Evolutionary conservation across 2,797 vertebrate species (phyloP).

Genomic region (Sarcophilus harrisii): DNA sequence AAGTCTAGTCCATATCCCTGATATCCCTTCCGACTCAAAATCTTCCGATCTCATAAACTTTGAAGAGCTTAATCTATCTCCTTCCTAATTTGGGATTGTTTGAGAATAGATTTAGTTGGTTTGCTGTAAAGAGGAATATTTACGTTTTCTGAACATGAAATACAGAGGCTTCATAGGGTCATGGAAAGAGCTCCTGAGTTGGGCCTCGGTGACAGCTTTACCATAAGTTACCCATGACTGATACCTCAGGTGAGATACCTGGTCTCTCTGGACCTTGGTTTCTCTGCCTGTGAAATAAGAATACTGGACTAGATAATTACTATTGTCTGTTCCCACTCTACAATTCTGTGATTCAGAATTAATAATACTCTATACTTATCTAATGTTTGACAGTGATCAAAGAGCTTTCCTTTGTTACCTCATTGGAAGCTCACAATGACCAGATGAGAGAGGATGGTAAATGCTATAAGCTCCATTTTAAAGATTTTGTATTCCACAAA

Average conservation of each 20-base stretch:
- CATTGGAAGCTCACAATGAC: background rate
- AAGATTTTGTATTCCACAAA: background rate
- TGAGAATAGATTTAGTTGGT: background rate
- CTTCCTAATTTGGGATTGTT: background rate
- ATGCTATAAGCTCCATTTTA: background rate
- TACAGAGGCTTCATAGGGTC: background rate
- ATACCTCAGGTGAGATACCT: background rate
- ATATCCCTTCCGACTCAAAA: background rate
- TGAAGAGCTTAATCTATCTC: background rate
- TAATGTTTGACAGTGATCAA: background rate
- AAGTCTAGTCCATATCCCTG: background rate
- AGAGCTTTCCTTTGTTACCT: background rate
- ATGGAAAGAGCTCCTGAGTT: background rate
- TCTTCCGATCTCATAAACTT: background rate
- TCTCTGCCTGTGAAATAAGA: background rate
- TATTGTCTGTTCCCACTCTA: background rate
- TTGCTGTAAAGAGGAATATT: background rate
- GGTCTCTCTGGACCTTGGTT: background rate
- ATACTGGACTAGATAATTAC: background rate
- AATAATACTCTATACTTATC: background rate
- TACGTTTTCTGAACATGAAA: background rate
- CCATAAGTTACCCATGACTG: background rate
- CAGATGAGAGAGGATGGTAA: background rate
- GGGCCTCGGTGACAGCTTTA: background rate
- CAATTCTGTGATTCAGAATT: background rate